phyloP scores from a whole-genome alignment of 2,113 vertebrate species.

The Suncus etruscus region DNA sequence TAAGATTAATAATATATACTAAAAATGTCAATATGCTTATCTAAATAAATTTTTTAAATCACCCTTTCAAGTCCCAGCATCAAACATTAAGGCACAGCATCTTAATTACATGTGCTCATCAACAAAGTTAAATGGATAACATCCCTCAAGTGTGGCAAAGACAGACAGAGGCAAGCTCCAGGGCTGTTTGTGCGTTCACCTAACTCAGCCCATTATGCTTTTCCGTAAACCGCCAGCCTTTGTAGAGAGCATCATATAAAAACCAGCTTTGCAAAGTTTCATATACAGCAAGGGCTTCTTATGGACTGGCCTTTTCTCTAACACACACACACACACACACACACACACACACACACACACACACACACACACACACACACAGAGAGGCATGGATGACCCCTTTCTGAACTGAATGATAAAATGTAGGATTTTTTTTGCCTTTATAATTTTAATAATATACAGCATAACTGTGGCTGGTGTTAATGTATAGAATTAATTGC shows the following conservation, averaged over 20 bases:
- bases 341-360: neutral
- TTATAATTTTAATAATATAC: conserved; percentile 78
- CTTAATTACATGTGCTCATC: conserved; percentile 77
- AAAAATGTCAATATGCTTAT: conserved; percentile 87
- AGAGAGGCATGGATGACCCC: conserved; percentile 69
- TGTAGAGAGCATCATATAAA: neutral
- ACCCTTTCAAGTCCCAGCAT: conserved; percentile 79
- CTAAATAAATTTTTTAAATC: conserved; percentile 85
- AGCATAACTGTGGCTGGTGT: conserved; percentile 80
- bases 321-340: conserved; percentile 49
- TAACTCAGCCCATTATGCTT: conserved; percentile 30
- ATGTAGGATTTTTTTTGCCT: conserved; percentile 61
- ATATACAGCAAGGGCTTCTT: conserved; percentile 53
- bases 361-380: too few species aligned
- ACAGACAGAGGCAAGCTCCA: conserved; percentile 41
- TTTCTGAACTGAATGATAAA: conserved; percentile 86
- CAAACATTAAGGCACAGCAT: conserved; percentile 70
- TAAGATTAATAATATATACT: conserved; percentile 87
- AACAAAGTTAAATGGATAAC: conserved; percentile 71
- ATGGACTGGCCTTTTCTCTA: conserved; percentile 30
- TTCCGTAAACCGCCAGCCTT: neutral
- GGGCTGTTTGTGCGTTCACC: conserved; percentile 40
- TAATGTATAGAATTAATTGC: conserved; percentile 89
- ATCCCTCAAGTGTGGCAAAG: conserved; percentile 73
- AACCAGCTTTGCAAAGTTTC: conserved; percentile 73